Evolutionary conservation across 2,113 vertebrate genomes (phyloP).

Genomic region (Mormyrus lacerda): DNA sequence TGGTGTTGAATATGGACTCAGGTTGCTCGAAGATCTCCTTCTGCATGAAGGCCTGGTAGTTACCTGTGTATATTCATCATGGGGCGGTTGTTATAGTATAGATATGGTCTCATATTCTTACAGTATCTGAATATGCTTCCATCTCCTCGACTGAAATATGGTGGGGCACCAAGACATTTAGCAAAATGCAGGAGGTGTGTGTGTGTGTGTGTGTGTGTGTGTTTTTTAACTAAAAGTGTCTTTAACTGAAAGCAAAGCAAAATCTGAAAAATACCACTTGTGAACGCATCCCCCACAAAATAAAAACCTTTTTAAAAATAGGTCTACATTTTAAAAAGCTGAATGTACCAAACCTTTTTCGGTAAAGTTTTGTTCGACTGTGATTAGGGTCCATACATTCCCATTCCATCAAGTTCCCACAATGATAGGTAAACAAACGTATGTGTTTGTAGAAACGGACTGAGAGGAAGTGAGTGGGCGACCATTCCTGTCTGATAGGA

Average conservation of each 20-base stretch:
- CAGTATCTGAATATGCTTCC: neutral
- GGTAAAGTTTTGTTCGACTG: neutral
- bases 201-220: neutral
- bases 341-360: neutral
- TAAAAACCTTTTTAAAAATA: neutral
- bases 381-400: neutral
- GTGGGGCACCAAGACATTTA: neutral
- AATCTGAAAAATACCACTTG: neutral
- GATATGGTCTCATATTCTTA: neutral
- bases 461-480: slow-evolving; percentile 1
- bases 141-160: neutral
- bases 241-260: neutral
- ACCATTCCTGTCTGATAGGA: neutral
- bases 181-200: neutral
- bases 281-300: neutral
- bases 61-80: slow-evolving; percentile 57
- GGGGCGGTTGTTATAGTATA: neutral
- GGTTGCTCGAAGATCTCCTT: slow-evolving; percentile 98
- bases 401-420: neutral
- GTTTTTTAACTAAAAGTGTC: neutral
- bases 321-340: neutral
- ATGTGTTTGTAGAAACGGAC: neutral
- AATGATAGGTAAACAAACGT: neutral
- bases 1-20: slow-evolving; percentile 88
- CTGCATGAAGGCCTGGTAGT: slow-evolving; percentile 94